phyloP scores from a whole-genome alignment of 2,797 vertebrate species.

The Amblyopsis hoosieri region DNA sequence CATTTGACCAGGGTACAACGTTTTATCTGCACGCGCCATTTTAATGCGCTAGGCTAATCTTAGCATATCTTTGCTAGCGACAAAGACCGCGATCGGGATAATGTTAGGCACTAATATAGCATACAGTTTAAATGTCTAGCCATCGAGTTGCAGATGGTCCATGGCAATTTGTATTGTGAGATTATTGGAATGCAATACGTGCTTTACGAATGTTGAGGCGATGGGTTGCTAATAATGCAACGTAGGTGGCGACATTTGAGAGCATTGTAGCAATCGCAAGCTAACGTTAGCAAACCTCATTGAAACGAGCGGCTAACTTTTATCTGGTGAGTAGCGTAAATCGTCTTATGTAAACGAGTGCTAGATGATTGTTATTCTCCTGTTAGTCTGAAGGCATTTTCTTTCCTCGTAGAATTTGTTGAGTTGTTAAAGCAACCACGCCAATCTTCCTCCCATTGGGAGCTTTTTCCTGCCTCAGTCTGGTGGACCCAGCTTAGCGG shows the following conservation, averaged over 20 bases:
- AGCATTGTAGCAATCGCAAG: neutral
- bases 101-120: neutral
- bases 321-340: slow-evolving; percentile 1
- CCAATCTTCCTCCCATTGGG: slow-evolving; percentile 73
- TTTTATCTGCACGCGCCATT: slow-evolving; percentile 41
- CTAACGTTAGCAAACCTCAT: slow-evolving; percentile 6
- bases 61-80: slow-evolving; percentile 36
- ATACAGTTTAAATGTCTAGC: no score
- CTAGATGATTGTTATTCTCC: slow-evolving; percentile 39
- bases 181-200: no score
- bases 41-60: slow-evolving; percentile 40
- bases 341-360: slow-evolving; percentile 28
- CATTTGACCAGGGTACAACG: neutral
- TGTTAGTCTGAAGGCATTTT: slow-evolving; percentile 73
- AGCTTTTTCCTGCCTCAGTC: slow-evolving; percentile 71
- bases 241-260: neutral
- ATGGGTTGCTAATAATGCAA: neutral
- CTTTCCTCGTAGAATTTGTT: slow-evolving; percentile 76
- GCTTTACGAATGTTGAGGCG: no score
- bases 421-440: slow-evolving; percentile 76
- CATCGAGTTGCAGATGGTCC: no score
- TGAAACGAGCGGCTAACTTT: slow-evolving; percentile 1
- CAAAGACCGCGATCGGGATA: slow-evolving; percentile 19
- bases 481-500: slow-evolving; percentile 73
- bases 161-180: no score